Evolutionary conservation across 2,888 invertebrate species (phyloP).

Genomic region (Quadriops clusia): DNA sequence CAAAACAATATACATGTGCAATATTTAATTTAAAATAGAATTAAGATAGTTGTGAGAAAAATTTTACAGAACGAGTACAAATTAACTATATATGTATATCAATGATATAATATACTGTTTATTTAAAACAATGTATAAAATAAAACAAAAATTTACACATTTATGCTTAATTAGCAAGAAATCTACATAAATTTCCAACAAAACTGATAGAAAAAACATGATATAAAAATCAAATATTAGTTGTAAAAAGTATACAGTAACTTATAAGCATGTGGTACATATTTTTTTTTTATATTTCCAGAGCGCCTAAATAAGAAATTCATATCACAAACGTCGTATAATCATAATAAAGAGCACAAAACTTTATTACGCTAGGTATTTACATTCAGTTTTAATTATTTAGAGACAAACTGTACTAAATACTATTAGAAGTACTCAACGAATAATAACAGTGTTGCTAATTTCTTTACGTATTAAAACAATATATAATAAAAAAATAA

Average conservation of each 20-base stretch:
- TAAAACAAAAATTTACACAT: neutral
- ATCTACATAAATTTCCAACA: no score
- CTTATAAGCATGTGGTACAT: neutral
- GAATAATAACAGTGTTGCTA: slow-evolving; percentile 21
- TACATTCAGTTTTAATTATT: slow-evolving; percentile 26
- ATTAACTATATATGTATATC: neutral
- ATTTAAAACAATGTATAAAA: slow-evolving; percentile 2
- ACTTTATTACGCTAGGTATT: slow-evolving; percentile 26
- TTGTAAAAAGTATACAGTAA: neutral
- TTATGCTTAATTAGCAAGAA: no score
- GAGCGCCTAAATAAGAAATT: slow-evolving; percentile 3
- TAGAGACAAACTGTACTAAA: slow-evolving; percentile 26
- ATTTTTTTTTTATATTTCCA: no score
- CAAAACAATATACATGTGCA: slow-evolving; percentile 8
- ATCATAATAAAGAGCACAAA: slow-evolving; percentile 22
- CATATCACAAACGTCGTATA: slow-evolving; percentile 14
- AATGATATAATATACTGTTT: neutral
- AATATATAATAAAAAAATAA: no score
- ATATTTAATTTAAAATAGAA: slow-evolving; percentile 6
- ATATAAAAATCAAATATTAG: neutral
- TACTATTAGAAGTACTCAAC: slow-evolving; percentile 23
- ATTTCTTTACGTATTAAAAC: no score
- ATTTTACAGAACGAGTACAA: neutral
- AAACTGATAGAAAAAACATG: neutral
- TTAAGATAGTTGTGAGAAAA: neutral